Conservation (phyloP, 2,113 vertebrate genomes). For the Chascanopsetta lugubris region DNA sequence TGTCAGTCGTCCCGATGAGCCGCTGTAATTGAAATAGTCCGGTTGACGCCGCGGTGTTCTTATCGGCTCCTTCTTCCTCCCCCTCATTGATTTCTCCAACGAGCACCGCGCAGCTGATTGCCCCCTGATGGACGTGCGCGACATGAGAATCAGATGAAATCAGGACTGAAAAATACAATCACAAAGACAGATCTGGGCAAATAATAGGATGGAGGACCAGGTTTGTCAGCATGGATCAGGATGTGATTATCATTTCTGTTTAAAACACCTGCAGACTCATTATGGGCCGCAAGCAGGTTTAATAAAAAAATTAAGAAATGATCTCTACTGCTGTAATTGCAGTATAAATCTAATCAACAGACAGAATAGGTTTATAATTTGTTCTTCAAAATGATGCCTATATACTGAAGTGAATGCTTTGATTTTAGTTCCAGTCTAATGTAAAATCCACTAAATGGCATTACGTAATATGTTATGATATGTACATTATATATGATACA, state of each 20-base stretch:
- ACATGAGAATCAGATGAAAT: no score
- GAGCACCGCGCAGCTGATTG: neutral
- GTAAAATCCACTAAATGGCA: neutral
- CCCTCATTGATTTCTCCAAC: no score
- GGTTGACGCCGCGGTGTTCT: constrained; percentile 11
- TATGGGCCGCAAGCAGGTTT: constrained; percentile 18
- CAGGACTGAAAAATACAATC: neutral
- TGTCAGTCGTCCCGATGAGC: constrained; percentile 41
- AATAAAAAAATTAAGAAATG: constrained; percentile 1
- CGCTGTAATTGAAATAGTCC: neutral
- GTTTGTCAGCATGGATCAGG: constrained; percentile 28
- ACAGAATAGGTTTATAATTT: neutral
- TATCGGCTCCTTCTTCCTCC: neutral
- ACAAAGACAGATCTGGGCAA: constrained; percentile 14
- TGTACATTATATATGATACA: no score
- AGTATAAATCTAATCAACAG: no score
- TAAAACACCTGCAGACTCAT: constrained; percentile 26
- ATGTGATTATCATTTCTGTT: constrained; percentile 14
- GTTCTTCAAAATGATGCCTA: neutral
- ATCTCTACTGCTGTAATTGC: neutral
- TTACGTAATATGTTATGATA: no score
- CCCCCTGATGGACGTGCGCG: neutral
- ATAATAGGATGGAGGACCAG: neutral
- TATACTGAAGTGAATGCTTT: neutral
- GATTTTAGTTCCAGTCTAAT: neutral